These are phyloP conservation scores for Saccopteryx leptura DNA, from an alignment of 2,113 vertebrate genomes.

Conservation along the genomic window DNA sequence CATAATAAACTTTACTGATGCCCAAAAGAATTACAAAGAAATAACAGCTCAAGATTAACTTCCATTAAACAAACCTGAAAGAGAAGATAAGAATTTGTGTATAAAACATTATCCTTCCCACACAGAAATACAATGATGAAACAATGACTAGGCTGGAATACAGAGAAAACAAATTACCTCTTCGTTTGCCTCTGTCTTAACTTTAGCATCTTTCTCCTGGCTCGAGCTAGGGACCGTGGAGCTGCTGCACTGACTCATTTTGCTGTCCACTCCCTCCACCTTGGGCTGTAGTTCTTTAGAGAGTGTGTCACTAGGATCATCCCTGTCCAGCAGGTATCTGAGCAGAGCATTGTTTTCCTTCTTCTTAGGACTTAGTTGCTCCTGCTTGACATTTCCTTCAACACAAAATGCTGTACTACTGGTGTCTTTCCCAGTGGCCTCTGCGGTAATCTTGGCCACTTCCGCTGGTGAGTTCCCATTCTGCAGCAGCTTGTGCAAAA, in stretches of 20 bases:
- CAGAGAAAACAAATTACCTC: constrained; percentile 88
- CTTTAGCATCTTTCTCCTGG: constrained; percentile 93
- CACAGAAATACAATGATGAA: not conserved
- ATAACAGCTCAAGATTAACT: not conserved
- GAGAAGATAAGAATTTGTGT: not conserved
- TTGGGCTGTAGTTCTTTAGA: constrained; percentile 94
- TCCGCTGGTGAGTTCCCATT: constrained; percentile 98
- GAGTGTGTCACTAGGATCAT: constrained; percentile 93
- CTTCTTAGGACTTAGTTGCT: constrained; percentile 96
- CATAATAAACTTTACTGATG: not conserved
- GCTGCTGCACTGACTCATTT: constrained; percentile 89
- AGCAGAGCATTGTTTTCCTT: constrained; percentile 96
- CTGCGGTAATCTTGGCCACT: constrained; percentile 97
- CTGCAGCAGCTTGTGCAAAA: constrained; percentile 98
- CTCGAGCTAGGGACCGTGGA: constrained; percentile 88
- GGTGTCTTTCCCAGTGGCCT: constrained; percentile 94
- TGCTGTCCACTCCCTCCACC: constrained; percentile 91
- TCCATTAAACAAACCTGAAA: constrained; percentile 31
- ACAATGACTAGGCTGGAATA: not conserved
- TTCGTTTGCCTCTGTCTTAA: constrained; percentile 94
- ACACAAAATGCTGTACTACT: constrained; percentile 78
- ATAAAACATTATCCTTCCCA: not conserved
- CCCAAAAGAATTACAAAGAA: constrained; percentile 37
- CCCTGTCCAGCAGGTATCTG: constrained; percentile 96
- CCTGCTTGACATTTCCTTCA: constrained; percentile 91